Base-by-base conservation (phyloP, 2,113 vertebrate species). In the Spermophilus dauricus region DNA sequence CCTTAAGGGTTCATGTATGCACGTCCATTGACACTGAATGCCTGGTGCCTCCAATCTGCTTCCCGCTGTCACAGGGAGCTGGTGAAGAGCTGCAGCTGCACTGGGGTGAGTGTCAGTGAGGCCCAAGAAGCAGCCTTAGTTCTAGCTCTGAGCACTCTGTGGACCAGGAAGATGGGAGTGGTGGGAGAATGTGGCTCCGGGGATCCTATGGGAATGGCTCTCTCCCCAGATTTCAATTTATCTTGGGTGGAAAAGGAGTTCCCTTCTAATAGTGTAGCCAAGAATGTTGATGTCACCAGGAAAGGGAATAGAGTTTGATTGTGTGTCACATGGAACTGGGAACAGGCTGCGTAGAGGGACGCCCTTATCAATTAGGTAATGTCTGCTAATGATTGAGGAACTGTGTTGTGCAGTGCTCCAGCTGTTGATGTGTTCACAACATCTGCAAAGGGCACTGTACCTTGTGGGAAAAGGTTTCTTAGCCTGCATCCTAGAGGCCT, bases 281-380 rank as follows among this genome's bases (percentile, higher is more conserved):
- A 98, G 98, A 97, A 98, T 98, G 98, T 98, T 99, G 98, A 99
- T 98, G 98, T 99, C 98, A 98, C 97, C 95, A 97, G 77, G 32
- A 98, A 96, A 98, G 98, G 92, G 98, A 98, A 98, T 98, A 98
- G 98, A 97, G 98, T 96, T 91, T 2, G 96, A 98, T 97, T 98
- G 98, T 99, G 97, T 98, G 93, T 77, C 97, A 82, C 13, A 16
- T 30, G 69, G 88, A 76, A 94, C 94, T 96, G 96, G 97, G 97
- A 98, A 97, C 89, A 91, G 98, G 97, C 97, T 89, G 96, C 72
- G 69, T 82, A 4, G 92, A 98, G 97, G 81, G 0, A 97, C 97
- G 37, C 93, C 96, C 94, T 99, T 99, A 99, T 99, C 99, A 98
- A 98, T 99, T 99, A 99, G 99, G 99, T 99, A 98, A 99, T 61